A percentile compares a stretch with the other conserved stretches of the same genome.
These are phyloP conservation scores for Dolichallabes microphthalmus DNA, from an alignment of 2,113 vertebrate species.

Conservation along the genomic window DNA sequence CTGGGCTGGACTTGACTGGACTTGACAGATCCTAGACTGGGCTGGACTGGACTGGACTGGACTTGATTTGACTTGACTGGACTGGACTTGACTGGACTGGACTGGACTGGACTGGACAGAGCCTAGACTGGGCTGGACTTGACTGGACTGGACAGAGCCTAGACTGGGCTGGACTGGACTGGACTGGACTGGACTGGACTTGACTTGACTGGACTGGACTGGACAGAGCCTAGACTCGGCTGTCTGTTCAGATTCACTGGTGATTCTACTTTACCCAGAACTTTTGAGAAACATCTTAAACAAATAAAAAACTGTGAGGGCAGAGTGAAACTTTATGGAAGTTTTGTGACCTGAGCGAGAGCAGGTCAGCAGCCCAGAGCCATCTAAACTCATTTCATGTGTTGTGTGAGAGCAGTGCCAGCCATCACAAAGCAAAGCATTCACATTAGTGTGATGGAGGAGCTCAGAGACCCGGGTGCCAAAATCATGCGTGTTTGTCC, in stretches of 20 bases:
- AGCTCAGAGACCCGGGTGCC: background rate
- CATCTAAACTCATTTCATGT: background rate
- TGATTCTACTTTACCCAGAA: background rate
- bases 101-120: background rate
- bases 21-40: background rate
- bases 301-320: background rate
- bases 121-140: background rate
- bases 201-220: background rate
- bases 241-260: background rate
- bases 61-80: background rate
- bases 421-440: background rate
- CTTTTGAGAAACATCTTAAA: background rate
- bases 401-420: background rate
- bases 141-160: background rate
- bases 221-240: background rate
- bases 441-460: constrained; percentile 3
- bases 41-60: background rate
- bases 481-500: background rate
- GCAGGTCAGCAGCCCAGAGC: background rate
- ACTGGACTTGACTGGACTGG: background rate
- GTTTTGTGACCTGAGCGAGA: background rate
- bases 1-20: background rate
- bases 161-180: background rate
- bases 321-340: background rate
- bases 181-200: background rate